Evolutionary conservation across 1,140 invertebrate genomes (phyloP).

Genomic region (Bombus polaris): DNA sequence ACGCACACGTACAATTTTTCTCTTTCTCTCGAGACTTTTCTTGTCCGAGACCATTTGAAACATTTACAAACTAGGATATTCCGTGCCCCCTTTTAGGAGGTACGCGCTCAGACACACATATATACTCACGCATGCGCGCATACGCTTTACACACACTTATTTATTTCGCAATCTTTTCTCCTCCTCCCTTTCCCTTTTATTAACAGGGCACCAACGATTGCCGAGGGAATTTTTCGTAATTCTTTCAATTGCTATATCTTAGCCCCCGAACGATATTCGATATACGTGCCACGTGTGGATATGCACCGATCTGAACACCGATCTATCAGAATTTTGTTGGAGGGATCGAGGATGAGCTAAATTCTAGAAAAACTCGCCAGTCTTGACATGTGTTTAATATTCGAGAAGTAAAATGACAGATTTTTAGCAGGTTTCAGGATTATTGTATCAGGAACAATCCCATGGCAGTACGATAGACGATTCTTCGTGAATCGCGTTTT

Average conservation of each 20-base stretch:
- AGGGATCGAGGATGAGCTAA: slow-evolving; percentile 12
- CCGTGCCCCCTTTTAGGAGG: neutral
- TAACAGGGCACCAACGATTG: neutral
- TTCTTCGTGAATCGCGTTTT: neutral
- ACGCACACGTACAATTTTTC: neutral
- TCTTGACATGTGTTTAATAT: neutral
- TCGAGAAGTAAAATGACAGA: neutral
- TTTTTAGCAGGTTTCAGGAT: too few relatives aligned
- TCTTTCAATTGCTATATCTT: neutral
- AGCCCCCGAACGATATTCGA: neutral
- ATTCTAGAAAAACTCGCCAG: slow-evolving; percentile 6
- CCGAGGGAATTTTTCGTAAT: neutral
- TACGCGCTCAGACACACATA: too few relatives aligned
- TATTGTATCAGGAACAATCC: slow-evolving; percentile 1
- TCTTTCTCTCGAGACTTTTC: neutral
- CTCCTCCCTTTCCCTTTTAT: neutral
- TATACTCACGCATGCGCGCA: neutral
- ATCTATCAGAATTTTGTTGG: neutral
- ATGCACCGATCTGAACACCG: slow-evolving; percentile 6
- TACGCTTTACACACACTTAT: neutral
- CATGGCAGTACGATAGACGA: neutral
- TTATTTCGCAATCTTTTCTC: neutral
- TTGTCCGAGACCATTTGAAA: slow-evolving; percentile 15
- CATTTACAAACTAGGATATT: slow-evolving; percentile 41
- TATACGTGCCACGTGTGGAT: slow-evolving; percentile 15